Evolutionary conservation across 1,140 invertebrate species (phyloP).

Genomic region (Drosophila ananassae): DNA sequence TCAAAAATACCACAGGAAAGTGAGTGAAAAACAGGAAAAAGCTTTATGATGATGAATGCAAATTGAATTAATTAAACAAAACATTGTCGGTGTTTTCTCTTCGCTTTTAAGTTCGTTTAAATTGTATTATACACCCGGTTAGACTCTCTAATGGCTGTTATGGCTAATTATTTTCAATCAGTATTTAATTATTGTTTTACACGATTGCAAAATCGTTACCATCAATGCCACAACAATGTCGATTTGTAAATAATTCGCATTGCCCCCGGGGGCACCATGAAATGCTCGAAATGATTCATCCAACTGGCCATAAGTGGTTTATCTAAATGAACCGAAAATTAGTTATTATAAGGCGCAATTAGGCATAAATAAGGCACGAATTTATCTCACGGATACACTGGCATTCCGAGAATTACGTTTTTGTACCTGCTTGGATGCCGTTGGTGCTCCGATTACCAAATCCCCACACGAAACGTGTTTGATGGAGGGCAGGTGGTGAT

Average conservation of each 20-base stretch:
- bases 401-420: conserved; percentile 58
- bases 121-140: conserved; percentile 2
- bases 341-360: conserved; percentile 73
- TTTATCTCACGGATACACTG: conserved; percentile 51
- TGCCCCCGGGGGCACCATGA: conserved; percentile 2
- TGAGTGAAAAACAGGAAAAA: conserved; percentile 42
- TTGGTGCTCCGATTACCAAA: conserved; percentile 48
- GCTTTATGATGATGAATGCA: conserved; percentile 18
- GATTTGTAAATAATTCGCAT: conserved; percentile 18
- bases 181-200: conserved; percentile 29
- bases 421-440: conserved; percentile 21
- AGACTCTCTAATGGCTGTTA: conserved; percentile 8
- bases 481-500: conserved; percentile 59
- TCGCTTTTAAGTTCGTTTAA: conserved; percentile 1
- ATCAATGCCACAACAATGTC: conserved; percentile 20
- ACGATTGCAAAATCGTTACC: conserved; percentile 22
- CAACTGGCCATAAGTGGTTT: conserved; percentile 39
- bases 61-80: conserved; percentile 18
- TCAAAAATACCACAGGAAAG: conserved; percentile 40
- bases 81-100: conserved; percentile 9
- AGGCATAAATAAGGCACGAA: conserved; percentile 66
- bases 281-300: conserved; percentile 39
- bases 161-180: conserved; percentile 19
- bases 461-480: conserved; percentile 58
- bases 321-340: conserved; percentile 67